phyloP scores from a whole-genome alignment of 2,888 invertebrate genomes.

The Drosophila ochracea region DNA sequence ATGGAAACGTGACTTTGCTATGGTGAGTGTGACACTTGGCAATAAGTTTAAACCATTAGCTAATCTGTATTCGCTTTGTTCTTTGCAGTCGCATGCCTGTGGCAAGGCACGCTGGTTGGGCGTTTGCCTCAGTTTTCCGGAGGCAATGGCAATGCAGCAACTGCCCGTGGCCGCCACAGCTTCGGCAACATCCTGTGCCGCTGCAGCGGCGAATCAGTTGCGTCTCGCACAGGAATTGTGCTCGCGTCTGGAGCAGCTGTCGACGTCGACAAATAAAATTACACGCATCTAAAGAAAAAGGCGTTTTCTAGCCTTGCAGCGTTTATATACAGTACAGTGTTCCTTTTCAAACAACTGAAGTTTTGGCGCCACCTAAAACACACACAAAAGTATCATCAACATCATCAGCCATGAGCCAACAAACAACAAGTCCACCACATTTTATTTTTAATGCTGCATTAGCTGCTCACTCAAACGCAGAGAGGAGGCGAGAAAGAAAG shows the following conservation, averaged over 20 bases:
- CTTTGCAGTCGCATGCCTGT: conserved; percentile 89
- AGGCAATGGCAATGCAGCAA: conserved; percentile 71
- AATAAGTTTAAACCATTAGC: background rate
- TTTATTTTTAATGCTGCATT: conserved; percentile 58
- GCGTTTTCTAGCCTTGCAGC: background rate
- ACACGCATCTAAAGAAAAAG: conserved; percentile 75
- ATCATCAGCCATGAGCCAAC: conserved; percentile 48
- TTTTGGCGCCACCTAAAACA: conserved; percentile 47
- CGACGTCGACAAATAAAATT: conserved; percentile 83
- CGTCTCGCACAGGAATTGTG: conserved; percentile 86
- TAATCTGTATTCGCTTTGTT: conserved; percentile 30
- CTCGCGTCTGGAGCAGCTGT: conserved; percentile 86
- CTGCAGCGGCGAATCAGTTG: conserved; percentile 83
- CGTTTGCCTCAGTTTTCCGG: conserved; percentile 87
- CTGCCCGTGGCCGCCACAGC: conserved; percentile 70
- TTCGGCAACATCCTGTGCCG: conserved; percentile 75
- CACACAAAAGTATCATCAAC: conserved; percentile 36
- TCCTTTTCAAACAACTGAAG: conserved; percentile 58
- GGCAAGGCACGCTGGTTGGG: conserved; percentile 91
- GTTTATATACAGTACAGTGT: conserved; percentile 57
- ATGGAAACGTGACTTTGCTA: conserved; percentile 92
- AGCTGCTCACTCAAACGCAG: conserved; percentile 33
- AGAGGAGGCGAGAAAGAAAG: background rate
- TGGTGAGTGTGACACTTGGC: conserved; percentile 86
- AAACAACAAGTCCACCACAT: conserved; percentile 49